Conservation (phyloP, 2,797 vertebrate species). For the Siniperca obscura region DNA sequence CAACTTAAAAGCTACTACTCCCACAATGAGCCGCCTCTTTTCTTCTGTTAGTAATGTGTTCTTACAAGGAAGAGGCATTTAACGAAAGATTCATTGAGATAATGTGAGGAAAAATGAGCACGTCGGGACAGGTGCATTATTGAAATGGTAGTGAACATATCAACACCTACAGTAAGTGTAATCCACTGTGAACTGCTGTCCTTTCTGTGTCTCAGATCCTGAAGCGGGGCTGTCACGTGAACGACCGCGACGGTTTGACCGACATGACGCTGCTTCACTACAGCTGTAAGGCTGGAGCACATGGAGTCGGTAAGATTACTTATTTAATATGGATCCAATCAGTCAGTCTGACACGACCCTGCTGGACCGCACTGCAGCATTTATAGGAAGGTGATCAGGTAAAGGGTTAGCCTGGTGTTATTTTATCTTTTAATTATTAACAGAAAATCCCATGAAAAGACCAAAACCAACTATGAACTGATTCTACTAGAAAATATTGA, state of each 20-base stretch:
- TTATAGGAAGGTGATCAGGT: neutral
- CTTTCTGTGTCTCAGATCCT: conserved; percentile 84
- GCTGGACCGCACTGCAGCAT: neutral
- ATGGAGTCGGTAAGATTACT: conserved; percentile 89
- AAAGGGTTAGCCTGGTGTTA: neutral
- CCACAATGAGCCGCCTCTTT: neutral
- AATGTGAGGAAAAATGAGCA: too few relatives aligned
- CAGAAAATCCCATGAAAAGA: neutral
- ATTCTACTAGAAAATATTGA: too few relatives aligned
- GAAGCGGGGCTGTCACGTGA: conserved; percentile 93
- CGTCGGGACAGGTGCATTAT: neutral
- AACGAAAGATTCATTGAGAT: too few relatives aligned
- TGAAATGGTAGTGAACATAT: neutral
- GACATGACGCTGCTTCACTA: conserved; percentile 97
- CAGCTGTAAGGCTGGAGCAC: conserved; percentile 94
- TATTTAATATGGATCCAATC: neutral
- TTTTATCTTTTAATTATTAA: neutral
- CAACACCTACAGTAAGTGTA: too few relatives aligned
- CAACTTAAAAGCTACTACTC: neutral
- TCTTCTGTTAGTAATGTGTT: neutral
- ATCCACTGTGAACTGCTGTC: neutral
- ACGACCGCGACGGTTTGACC: conserved; percentile 93
- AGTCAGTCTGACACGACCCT: neutral
- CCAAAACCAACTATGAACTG: neutral
- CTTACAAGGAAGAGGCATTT: neutral